phyloP scores from a whole-genome alignment of 2,888 invertebrate genomes.

The Apodemia duryi region DNA sequence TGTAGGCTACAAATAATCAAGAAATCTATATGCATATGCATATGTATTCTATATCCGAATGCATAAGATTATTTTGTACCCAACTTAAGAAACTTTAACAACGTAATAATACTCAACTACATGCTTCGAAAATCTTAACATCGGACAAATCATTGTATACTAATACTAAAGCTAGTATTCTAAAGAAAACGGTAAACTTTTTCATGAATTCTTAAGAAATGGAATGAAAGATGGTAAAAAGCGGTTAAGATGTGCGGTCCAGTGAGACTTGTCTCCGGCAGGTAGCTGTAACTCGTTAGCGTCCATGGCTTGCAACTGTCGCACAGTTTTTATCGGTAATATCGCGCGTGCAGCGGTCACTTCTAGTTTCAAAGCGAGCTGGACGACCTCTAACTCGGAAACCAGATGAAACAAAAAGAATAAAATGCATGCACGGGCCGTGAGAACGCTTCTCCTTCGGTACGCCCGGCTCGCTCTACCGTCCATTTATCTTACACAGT shows the following conservation, averaged over 20 bases:
- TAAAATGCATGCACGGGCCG: constrained; percentile 71
- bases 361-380: constrained; percentile 56
- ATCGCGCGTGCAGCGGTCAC: constrained; percentile 69
- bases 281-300: constrained; percentile 52
- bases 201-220: constrained; percentile 37
- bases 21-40: too few relatives aligned
- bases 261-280: constrained; percentile 37
- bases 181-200: constrained; percentile 42
- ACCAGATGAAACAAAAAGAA: constrained; percentile 72
- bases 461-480: constrained; percentile 49
- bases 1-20: too few relatives aligned
- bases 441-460: constrained; percentile 68
- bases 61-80: too few relatives aligned
- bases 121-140: too few relatives aligned
- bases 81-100: too few relatives aligned
- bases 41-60: too few relatives aligned
- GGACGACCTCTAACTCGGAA: constrained; percentile 74
- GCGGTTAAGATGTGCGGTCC: constrained; percentile 34
- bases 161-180: background rate
- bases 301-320: constrained; percentile 45
- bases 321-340: constrained; percentile 60
- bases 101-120: too few relatives aligned
- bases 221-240: constrained; percentile 38
- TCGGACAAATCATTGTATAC: background rate
- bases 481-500: constrained; percentile 76